A percentile compares a stretch with the other conserved stretches of the same genome.
These are phyloP conservation scores for Apotomis capreana DNA, from an alignment of 2,888 invertebrate genomes.

Conservation along the genomic window DNA sequence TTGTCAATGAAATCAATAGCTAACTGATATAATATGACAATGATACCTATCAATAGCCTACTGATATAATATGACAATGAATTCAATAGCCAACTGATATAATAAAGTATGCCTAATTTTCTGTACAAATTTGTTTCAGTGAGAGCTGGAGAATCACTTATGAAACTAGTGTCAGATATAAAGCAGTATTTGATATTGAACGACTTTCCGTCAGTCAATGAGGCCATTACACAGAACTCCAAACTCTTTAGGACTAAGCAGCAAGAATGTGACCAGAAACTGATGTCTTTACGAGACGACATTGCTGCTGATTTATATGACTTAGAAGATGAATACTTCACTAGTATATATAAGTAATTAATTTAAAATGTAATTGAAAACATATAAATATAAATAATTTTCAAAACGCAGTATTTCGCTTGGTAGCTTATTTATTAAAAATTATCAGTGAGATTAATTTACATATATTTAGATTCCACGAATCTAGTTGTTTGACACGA, in stretches of 20 bases:
- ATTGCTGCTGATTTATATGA: conserved; percentile 97
- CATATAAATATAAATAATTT: conserved; percentile 7
- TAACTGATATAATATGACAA: too few relatives aligned
- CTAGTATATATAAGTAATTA: conserved; percentile 89
- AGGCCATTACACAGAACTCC: conserved; percentile 97
- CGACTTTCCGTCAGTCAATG: conserved; percentile 99
- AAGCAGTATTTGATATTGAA: conserved; percentile 99
- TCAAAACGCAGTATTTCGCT: neutral
- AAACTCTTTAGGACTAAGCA: conserved; percentile 95
- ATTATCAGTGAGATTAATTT: too few relatives aligned
- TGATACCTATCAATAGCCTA: too few relatives aligned
- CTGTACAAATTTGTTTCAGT: conserved; percentile 81
- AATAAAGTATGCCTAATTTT: neutral
- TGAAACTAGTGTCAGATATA: conserved; percentile 98
- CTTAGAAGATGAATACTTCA: conserved; percentile 96
- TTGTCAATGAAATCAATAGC: too few relatives aligned
- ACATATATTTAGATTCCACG: too few relatives aligned
- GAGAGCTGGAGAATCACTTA: conserved; percentile 97
- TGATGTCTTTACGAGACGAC: conserved; percentile 96
- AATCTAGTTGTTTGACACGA: too few relatives aligned
- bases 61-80: too few relatives aligned
- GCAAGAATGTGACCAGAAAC: conserved; percentile 95
- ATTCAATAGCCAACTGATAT: too few relatives aligned
- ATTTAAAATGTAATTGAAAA: conserved; percentile 15
- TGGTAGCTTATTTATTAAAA: too few relatives aligned